Conservation (phyloP, 2,888 invertebrate species). For the Cataglyphis rosenhaueri region DNA sequence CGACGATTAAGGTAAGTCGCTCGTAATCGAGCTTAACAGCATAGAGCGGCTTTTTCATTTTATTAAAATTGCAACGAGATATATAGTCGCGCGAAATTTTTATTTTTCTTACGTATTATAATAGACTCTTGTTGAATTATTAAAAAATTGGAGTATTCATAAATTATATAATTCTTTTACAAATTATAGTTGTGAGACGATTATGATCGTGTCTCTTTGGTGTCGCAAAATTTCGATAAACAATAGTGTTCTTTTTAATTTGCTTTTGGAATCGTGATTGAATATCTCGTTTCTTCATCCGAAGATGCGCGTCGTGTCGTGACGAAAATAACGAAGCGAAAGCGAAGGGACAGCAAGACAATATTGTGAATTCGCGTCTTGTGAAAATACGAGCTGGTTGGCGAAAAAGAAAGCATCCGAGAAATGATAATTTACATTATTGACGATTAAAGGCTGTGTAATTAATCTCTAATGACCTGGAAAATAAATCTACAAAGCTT, state of each 20-base stretch:
- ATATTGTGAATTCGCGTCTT: not conserved
- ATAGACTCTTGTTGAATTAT: too few species aligned
- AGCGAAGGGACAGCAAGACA: not conserved
- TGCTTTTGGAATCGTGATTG: not conserved
- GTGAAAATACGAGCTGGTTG: constrained; percentile 2
- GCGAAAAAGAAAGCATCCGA: not conserved
- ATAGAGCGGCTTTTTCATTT: not conserved
- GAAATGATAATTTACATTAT: not conserved
- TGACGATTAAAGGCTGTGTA: not conserved
- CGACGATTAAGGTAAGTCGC: constrained; percentile 44
- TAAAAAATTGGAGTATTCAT: too few species aligned
- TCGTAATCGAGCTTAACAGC: not conserved
- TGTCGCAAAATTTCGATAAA: constrained; percentile 20
- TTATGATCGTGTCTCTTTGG: not conserved
- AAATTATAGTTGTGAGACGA: not conserved
- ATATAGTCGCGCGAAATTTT: not conserved
- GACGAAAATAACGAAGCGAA: constrained; percentile 26
- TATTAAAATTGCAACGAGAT: not conserved
- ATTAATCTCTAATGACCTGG: not conserved
- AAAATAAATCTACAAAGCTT: not conserved
- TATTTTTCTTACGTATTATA: not conserved
- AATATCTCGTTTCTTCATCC: constrained; percentile 23
- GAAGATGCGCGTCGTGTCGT: constrained; percentile 18
- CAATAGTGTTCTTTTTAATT: not conserved
- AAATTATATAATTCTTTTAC: not conserved